A percentile compares a stretch with the other conserved stretches of the same genome.
These are phyloP conservation scores for Alentia gelatinosa DNA, from an alignment of 2,888 invertebrate genomes.

Conservation along the genomic window DNA sequence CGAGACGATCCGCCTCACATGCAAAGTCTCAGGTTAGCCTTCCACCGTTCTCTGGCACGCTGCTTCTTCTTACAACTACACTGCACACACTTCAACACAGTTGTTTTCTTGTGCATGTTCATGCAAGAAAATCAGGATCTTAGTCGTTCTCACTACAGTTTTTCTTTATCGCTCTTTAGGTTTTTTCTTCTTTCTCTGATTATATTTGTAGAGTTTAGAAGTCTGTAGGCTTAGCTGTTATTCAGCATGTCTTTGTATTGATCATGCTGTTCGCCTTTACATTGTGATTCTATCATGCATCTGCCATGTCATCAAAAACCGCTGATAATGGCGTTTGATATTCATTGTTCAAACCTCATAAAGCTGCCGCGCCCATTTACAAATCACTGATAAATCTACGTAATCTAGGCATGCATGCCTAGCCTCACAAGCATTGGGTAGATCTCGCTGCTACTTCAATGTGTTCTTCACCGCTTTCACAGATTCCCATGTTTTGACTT, in stretches of 20 bases:
- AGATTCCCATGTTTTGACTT: neutral
- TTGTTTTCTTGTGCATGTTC: slow-evolving; percentile 2
- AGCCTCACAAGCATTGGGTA: neutral
- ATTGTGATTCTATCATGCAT: neutral
- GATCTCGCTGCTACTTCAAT: neutral
- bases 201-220: neutral
- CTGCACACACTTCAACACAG: neutral
- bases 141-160: neutral
- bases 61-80: neutral
- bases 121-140: neutral
- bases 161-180: neutral
- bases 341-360: neutral
- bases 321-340: neutral
- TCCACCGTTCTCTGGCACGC: neutral
- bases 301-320: neutral
- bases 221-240: neutral
- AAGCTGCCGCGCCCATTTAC: neutral
- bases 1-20: slow-evolving; percentile 56
- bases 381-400: neutral
- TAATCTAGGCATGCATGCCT: neutral
- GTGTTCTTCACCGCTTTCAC: neutral
- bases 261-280: neutral
- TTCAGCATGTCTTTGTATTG: neutral
- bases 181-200: neutral
- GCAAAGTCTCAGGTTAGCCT: slow-evolving; percentile 55